Conservation (phyloP, 37 sponge, comb jelly and placozoan species). For the Dysidea cf. avara region DNA sequence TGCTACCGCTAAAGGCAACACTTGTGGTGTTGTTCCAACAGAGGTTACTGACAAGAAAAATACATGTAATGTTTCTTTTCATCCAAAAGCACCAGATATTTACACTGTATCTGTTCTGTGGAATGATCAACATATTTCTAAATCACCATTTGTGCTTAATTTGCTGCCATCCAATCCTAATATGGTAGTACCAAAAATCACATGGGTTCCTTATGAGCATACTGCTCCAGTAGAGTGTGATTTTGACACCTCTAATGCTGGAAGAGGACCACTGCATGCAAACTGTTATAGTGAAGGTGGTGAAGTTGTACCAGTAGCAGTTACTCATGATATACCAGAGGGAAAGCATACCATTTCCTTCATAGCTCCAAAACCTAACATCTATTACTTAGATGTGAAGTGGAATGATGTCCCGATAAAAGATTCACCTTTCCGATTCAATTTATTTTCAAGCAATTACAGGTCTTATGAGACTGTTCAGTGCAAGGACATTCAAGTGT, state of each 20-base stretch:
- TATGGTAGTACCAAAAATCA: conserved; percentile 24
- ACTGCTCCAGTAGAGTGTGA: no score
- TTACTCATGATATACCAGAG: no score
- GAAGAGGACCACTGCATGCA: conserved; percentile 21
- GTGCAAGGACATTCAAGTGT: conserved; percentile 17
- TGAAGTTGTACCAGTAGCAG: no score
- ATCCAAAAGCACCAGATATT: conserved; percentile 36
- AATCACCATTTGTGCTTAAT: conserved; percentile 65
- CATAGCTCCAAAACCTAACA: conserved; percentile 22
- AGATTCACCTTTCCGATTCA: conserved; percentile 58
- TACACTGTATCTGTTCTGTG: conserved; percentile 33
- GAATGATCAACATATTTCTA: conserved; percentile 33
- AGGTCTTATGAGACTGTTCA: conserved; percentile 24
- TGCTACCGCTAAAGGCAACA: conserved; percentile 39
- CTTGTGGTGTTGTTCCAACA: conserved; percentile 47
- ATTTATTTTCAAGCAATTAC: conserved; percentile 14
- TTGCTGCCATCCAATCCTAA: conserved; percentile 33
- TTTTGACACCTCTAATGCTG: neutral
- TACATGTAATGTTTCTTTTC: conserved; percentile 4
- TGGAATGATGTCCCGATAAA: conserved; percentile 40
- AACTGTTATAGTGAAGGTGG: no score
- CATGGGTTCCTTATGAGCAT: neutral
- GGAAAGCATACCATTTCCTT: conserved; percentile 13
- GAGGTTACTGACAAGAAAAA: conserved; percentile 12
- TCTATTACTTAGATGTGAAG: conserved; percentile 42